Conservation (phyloP, 92 coral and sea anemone genomes). For the Zoanthus gigantus region DNA sequence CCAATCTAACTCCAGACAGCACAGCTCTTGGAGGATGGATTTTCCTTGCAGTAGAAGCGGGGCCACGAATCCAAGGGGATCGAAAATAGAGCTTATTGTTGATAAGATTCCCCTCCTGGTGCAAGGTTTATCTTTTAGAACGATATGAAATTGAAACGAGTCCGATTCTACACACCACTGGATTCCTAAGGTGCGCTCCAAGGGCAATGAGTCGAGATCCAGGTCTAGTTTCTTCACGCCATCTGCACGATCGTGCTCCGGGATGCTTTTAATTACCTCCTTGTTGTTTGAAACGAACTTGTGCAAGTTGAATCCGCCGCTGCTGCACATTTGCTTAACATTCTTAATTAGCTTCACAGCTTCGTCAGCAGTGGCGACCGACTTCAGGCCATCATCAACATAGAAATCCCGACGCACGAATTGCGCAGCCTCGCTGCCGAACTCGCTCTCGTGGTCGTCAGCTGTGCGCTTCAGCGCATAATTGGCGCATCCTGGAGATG, state of each 20-base stretch:
- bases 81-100: slow-evolving; percentile 41
- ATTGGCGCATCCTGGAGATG: slow-evolving; percentile 70
- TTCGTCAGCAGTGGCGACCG: slow-evolving; percentile 50
- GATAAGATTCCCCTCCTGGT: slow-evolving; percentile 52
- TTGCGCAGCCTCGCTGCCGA: slow-evolving; percentile 48
- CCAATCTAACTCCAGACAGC: slow-evolving; percentile 37
- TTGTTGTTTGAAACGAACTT: slow-evolving; percentile 36
- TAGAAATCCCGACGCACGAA: slow-evolving; percentile 63
- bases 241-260: slow-evolving; percentile 10
- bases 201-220: slow-evolving; percentile 32
- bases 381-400: slow-evolving; percentile 68
- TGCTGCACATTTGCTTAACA: slow-evolving; percentile 22
- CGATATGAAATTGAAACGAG: slow-evolving; percentile 41
- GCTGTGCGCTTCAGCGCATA: slow-evolving; percentile 64
- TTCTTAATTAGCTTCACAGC: slow-evolving; percentile 33
- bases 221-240: slow-evolving; percentile 29
- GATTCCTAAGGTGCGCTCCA: slow-evolving; percentile 45
- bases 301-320: slow-evolving; percentile 52
- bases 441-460: slow-evolving; percentile 45
- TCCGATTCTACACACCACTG: slow-evolving; percentile 61
- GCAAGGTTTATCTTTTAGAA: slow-evolving; percentile 56
- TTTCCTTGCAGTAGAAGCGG: slow-evolving; percentile 50
- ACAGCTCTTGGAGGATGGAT: slow-evolving; percentile 50
- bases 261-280: slow-evolving; percentile 32
- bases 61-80: slow-evolving; percentile 53